A percentile compares a stretch with the other conserved stretches of the same genome.
phyloP scores from a whole-genome alignment of 2,888 invertebrate species.

The Argyresthia goedartella region DNA sequence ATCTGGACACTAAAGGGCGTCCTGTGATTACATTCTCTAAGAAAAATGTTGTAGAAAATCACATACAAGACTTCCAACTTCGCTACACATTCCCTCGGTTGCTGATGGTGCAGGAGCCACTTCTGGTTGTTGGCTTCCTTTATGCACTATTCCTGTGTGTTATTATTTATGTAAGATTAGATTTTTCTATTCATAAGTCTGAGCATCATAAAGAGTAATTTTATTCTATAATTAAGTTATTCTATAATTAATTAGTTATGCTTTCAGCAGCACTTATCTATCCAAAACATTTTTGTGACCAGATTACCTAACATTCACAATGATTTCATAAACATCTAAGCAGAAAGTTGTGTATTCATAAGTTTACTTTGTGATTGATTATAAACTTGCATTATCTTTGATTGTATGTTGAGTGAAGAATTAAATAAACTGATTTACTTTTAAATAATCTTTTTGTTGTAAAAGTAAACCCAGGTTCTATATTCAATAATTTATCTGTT shows the following conservation, averaged over 20 bases:
- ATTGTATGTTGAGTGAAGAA: too few relatives aligned
- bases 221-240: constrained; percentile 9
- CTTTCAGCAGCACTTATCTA: too few relatives aligned
- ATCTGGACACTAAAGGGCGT: constrained; percentile 94
- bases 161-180: constrained; percentile 94
- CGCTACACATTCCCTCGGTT: constrained; percentile 89
- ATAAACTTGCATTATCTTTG: too few relatives aligned
- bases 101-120: constrained; percentile 92
- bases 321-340: too few relatives aligned
- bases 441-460: too few relatives aligned
- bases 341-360: too few relatives aligned
- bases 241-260: neutral
- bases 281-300: too few relatives aligned
- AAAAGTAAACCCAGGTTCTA: too few relatives aligned
- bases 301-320: too few relatives aligned
- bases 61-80: constrained; percentile 94
- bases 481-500: too few relatives aligned
- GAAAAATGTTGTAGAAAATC: constrained; percentile 92
- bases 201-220: constrained; percentile 69
- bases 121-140: constrained; percentile 89
- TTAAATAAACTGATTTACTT: too few relatives aligned
- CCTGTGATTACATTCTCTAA: constrained; percentile 87
- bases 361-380: too few relatives aligned
- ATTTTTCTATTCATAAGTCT: constrained; percentile 91
- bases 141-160: constrained; percentile 91